These are phyloP conservation scores for Leucophenga varia DNA, from an alignment of 1,140 invertebrate species.

Conservation along the genomic window DNA sequence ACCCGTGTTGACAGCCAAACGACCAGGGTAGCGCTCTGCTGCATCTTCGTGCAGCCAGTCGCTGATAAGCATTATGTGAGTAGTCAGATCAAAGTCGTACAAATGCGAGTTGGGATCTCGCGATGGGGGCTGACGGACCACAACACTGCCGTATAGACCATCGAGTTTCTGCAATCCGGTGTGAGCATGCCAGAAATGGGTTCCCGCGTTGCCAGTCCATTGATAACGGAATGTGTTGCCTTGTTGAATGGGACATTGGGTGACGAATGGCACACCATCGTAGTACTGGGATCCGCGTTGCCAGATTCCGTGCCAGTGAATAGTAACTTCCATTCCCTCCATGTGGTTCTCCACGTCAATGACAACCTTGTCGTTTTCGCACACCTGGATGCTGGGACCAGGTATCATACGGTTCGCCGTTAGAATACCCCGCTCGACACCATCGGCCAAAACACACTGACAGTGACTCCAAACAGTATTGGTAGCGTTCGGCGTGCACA, in stretches of 20 bases:
- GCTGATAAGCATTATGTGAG: slow-evolving; percentile 77
- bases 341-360: slow-evolving; percentile 78
- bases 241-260: slow-evolving; percentile 81
- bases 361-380: slow-evolving; percentile 75
- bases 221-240: slow-evolving; percentile 79
- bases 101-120: slow-evolving; percentile 75
- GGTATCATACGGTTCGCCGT: slow-evolving; percentile 84
- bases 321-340: slow-evolving; percentile 70
- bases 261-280: slow-evolving; percentile 83
- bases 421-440: slow-evolving; percentile 77
- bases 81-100: slow-evolving; percentile 83
- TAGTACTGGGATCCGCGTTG: slow-evolving; percentile 78
- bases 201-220: slow-evolving; percentile 71
- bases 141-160: slow-evolving; percentile 80
- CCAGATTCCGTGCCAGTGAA: slow-evolving; percentile 84
- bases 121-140: slow-evolving; percentile 75
- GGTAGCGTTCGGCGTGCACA: slow-evolving; percentile 82
- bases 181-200: slow-evolving; percentile 87
- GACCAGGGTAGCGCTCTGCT: slow-evolving; percentile 73
- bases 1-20: slow-evolving; percentile 76
- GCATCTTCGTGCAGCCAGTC: slow-evolving; percentile 85
- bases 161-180: slow-evolving; percentile 80
- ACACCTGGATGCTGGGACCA: slow-evolving; percentile 83
- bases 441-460: slow-evolving; percentile 82
- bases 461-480: slow-evolving; percentile 79